Base-by-base conservation (phyloP, 2,888 invertebrate genomes). In the Diarsia mendica region DNA sequence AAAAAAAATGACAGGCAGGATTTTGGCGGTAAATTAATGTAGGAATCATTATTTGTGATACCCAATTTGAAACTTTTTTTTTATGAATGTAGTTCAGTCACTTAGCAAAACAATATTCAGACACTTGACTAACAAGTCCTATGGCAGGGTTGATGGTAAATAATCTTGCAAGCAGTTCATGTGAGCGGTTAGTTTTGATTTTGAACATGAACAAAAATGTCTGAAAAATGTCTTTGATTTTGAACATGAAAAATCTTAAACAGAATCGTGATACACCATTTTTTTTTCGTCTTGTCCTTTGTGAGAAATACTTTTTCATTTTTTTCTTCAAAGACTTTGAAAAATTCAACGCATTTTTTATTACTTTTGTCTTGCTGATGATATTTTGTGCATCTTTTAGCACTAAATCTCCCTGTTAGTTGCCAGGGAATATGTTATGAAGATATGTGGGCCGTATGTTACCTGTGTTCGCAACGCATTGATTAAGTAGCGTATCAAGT, bases 401-500 rank as follows among this genome's bases (percentile, higher is more conserved):
- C 39, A 70, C 44, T 81, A 49, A 73, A 81, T 81, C 83, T 83
- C 33, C 64, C 55, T 53, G 60, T 13, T 44, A 70, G 67, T 15
- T 77, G 53, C 33, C 33, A 8, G 11, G 49, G 63, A 67, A 70
- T 78, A 72, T 28, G 6, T 84, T 65, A 65, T 58, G 55, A 70
- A 55, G 70, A 71, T 61, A 33, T n/a, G n/a, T n/a, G 18, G 10
- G 48, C 60, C 60, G 64, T 80, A 72, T 65, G 48, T 84, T 63
- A 80, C 66, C 44, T 53, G 58, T 82, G 82, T 84, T 80, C 44
- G 58, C 53, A 49, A 33, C 33, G 9, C 20, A 9, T 67, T 80
- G 85, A 82, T 82, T 72, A 81, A 82, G 85, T 68, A 63, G 55
- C 39, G 65, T 82, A 82, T 82, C 80, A 79, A 61, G 81, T 84